These are phyloP conservation scores for Drosophila kuntzei DNA, from an alignment of 2,888 invertebrate genomes.

Conservation along the genomic window DNA sequence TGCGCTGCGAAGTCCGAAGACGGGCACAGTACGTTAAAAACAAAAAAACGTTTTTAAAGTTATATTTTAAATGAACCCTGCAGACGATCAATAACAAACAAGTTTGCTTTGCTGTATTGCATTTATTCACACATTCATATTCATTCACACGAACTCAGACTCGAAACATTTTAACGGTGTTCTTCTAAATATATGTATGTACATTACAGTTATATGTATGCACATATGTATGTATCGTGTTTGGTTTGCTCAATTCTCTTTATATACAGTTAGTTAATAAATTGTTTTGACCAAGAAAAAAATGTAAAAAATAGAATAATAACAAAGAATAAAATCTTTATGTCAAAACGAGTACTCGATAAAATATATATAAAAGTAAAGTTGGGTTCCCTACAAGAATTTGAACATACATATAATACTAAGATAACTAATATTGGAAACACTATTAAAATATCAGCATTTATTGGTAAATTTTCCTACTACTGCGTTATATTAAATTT, in stretches of 20 bases:
- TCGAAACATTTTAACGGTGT: neutral
- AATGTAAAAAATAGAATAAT: no score
- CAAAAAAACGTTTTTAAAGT: neutral
- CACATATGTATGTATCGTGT: neutral
- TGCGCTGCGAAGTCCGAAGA: conserved; percentile 13
- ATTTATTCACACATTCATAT: conserved; percentile 3
- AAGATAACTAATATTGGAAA: no score
- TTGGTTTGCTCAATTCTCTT: neutral
- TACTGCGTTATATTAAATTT: no score
- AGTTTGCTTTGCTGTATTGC: conserved; percentile 6
- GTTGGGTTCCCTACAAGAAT: no score
- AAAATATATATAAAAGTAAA: no score
- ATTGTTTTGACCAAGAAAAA: neutral
- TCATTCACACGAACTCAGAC: neutral
- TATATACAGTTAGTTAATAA: neutral
- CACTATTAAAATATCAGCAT: no score
- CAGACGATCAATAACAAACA: conserved; percentile 11
- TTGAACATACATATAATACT: no score
- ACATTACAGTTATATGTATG: neutral
- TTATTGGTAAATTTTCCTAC: no score
- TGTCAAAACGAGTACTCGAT: no score
- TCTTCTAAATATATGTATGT: neutral
- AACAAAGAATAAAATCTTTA: no score
- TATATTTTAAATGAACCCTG: conserved; percentile 4
- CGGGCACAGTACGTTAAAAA: neutral